phyloP scores from a whole-genome alignment of 2,797 vertebrate species.

The Coilia nasus region DNA sequence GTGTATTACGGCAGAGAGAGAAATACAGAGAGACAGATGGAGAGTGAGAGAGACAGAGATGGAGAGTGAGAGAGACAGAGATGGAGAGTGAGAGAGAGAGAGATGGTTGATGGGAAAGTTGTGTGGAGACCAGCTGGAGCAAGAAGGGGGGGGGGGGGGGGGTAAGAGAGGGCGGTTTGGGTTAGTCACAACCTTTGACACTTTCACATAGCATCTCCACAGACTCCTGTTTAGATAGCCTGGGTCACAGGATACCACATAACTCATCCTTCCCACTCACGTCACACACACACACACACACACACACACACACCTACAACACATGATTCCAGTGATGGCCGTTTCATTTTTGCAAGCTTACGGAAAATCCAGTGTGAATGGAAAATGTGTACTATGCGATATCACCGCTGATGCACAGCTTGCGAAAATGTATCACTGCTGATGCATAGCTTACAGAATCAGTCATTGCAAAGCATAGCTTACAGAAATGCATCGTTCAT shows the following conservation, averaged over 20 bases:
- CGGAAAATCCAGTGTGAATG: too few species aligned
- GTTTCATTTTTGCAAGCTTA: too few species aligned
- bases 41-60: too few species aligned
- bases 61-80: too few species aligned
- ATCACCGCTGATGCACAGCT: too few species aligned
- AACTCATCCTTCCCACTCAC: neutral
- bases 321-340: too few species aligned
- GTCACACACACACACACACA: neutral
- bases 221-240: constrained; percentile 7
- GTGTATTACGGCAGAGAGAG: neutral
- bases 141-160: neutral
- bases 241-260: neutral
- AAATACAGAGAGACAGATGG: too few species aligned
- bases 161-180: neutral
- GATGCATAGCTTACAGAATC: too few species aligned
- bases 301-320: neutral
- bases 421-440: too few species aligned
- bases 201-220: neutral
- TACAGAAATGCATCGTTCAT: too few species aligned
- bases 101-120: neutral
- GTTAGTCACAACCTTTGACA: constrained; percentile 24
- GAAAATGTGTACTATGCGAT: too few species aligned
- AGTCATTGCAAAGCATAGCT: too few species aligned
- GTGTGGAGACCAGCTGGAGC: neutral
- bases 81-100: neutral